Evolutionary conservation across 1,140 invertebrate species (phyloP), one percentile per base, ranked within the genome.

Genomic region (Helicoverpa armigera): DNA sequence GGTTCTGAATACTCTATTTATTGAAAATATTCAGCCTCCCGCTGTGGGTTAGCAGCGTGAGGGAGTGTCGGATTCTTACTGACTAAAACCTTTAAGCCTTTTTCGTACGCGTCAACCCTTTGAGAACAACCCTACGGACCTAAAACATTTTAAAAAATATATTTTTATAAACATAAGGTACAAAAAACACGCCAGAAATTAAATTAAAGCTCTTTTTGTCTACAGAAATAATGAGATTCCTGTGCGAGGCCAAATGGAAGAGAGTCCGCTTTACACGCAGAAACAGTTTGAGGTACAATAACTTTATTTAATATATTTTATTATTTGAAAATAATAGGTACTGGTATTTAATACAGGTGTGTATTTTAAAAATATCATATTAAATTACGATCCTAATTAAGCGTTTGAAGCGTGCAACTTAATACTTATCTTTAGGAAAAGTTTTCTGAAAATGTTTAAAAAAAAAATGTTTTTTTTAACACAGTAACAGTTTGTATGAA

Each of bases 251-350:
- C 91, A 90, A 72, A 85, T 92, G 83, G 93, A 95, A 82, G 89
- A 91, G 69, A 94, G 94, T 54, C 94, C 94, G 0, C 86, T 96
- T 2, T 96, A 96, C 73, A 90, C 95, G 0, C 93, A 95, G 60
- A 92, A 94, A 70, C 92, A 95, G 84, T 94, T 94, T 82, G 91
- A 95, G 90, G 96, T 96, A 91, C 81, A 56, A 53, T 70, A 43
- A 43, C 35, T 63, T 79, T 48, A 48, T 82, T n/a, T 23, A 70
- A 14, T 56, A 35, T 18, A 73, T 72, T 61, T 51, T 13, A 56
- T 54, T 4, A 1, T 31, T 23, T 35, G 14, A 12, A 50, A 11
- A 31, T 43, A 43, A n/a, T n/a, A n/a, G n/a, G 12, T 1, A 9
- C 23, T 65, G 29, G 61, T 43, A 65, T 16, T 35, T 12, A 61